phyloP scores from a whole-genome alignment of 2,797 vertebrate genomes.

The Cyprinella venusta region DNA sequence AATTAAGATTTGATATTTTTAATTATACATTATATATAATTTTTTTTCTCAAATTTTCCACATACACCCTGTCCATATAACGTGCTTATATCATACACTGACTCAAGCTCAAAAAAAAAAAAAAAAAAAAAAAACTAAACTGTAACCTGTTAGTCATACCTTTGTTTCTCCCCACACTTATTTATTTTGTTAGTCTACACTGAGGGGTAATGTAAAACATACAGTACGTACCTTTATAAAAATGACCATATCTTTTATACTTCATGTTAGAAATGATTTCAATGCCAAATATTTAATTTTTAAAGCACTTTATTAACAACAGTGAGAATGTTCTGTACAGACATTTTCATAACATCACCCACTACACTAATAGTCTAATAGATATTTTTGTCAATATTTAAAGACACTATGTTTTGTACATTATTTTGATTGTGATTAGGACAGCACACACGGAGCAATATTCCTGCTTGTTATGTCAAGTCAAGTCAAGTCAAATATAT shows the following conservation, averaged over 20 bases:
- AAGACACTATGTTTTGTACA: neutral
- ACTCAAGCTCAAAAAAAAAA: too few species aligned
- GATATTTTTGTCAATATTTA: neutral
- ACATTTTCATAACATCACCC: constrained; percentile 2
- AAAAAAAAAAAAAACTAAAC: neutral
- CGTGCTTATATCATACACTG: too few species aligned
- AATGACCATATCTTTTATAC: neutral
- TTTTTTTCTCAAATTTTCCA: too few species aligned
- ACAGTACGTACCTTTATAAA: neutral
- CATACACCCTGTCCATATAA: too few species aligned
- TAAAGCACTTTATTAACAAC: constrained; percentile 16
- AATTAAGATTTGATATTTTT: too few species aligned
- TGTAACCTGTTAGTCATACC: neutral
- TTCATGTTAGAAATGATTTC: neutral
- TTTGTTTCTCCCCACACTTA: neutral
- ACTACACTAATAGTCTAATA: neutral
- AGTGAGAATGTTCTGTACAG: neutral
- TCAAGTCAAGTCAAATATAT: too few species aligned
- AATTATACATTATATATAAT: too few species aligned
- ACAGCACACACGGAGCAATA: neutral
- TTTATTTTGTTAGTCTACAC: neutral
- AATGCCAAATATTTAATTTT: neutral
- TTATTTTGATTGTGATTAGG: neutral
- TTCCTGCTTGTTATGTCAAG: neutral
- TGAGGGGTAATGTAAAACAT: neutral